These are phyloP conservation scores for Poeciliopsis retropinna DNA, from an alignment of 2,113 vertebrate genomes.

Conservation along the genomic window DNA sequence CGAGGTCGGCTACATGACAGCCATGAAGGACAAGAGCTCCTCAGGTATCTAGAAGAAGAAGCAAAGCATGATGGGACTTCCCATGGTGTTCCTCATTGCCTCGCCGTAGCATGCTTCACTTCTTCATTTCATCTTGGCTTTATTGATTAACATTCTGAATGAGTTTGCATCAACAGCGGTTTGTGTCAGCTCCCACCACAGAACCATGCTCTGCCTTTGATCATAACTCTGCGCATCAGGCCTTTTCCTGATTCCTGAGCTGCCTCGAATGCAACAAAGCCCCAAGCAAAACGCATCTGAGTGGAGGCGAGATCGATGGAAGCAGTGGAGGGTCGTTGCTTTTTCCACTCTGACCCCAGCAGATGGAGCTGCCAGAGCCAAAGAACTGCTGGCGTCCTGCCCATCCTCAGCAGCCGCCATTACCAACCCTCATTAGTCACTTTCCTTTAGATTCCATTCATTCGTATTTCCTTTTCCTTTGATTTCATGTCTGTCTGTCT, in stretches of 20 bases:
- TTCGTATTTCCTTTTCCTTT: constrained; percentile 29
- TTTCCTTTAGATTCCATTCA: constrained; percentile 26
- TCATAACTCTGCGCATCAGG: constrained; percentile 62
- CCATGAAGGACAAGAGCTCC: constrained; percentile 91
- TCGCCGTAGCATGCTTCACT: constrained; percentile 15
- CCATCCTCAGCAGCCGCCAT: constrained; percentile 54
- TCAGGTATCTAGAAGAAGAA: constrained; percentile 82
- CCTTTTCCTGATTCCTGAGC: constrained; percentile 35
- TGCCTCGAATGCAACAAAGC: constrained; percentile 66
- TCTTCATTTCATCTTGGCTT: constrained; percentile 26
- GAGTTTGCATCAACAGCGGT: constrained; percentile 15
- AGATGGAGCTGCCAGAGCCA: constrained; percentile 56
- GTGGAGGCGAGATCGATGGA: constrained; percentile 66
- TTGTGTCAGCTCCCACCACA: constrained; percentile 35
- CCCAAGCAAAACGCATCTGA: constrained; percentile 66
- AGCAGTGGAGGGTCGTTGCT: constrained; percentile 61
- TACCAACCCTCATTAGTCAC: constrained; percentile 56
- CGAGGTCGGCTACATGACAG: constrained; percentile 94
- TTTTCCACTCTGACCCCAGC: constrained; percentile 62
- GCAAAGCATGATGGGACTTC: too few relatives aligned
- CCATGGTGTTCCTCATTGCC: constrained; percentile 25
- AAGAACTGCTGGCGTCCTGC: constrained; percentile 62
- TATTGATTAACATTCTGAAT: constrained; percentile 51
- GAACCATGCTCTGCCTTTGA: constrained; percentile 66
- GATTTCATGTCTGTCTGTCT: constrained; percentile 21